Evolutionary conservation across 2,797 vertebrate genomes (phyloP).

Genomic region (Arrhamphus sclerolepis): DNA sequence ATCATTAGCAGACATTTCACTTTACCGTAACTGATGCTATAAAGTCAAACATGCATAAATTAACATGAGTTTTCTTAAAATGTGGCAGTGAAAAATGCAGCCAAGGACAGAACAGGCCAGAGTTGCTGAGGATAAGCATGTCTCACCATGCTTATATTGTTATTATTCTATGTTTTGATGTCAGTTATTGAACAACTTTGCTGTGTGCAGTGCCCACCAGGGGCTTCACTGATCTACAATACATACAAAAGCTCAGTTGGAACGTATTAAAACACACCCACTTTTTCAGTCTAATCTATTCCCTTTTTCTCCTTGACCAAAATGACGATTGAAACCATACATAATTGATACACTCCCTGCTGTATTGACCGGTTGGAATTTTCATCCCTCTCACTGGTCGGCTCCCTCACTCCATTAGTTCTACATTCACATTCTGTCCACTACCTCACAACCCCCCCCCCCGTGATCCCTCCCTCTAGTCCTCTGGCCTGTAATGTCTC

Average conservation of each 20-base stretch:
- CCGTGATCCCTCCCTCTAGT: conserved; percentile 35
- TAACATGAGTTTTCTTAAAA: background rate
- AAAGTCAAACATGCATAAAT: conserved; percentile 10
- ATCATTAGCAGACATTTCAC: conserved; percentile 27
- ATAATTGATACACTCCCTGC: conserved; percentile 81
- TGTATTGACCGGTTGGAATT: conserved; percentile 77
- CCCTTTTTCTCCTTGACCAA: conserved; percentile 36
- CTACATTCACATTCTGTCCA: conserved; percentile 41
- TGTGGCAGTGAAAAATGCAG: conserved; percentile 1
- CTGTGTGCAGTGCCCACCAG: conserved; percentile 15
- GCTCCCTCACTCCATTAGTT: conserved; percentile 74
- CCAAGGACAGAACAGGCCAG: background rate
- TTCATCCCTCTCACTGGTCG: conserved; percentile 70
- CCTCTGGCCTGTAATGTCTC: conserved; percentile 22
- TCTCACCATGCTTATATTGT: background rate
- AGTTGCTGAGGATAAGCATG: background rate
- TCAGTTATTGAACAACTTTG: conserved; percentile 19
- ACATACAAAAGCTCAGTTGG: conserved; percentile 14
- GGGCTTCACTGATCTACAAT: conserved; percentile 2
- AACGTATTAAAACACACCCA: conserved; percentile 15
- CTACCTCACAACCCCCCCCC: conserved; percentile 37
- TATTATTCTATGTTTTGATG: background rate
- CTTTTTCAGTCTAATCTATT: conserved; percentile 16
- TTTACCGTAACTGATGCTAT: conserved; percentile 11
- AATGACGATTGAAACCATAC: conserved; percentile 66